These are phyloP conservation scores for Echinometra lucunter DNA, from an alignment of 53 echinoderm and acorn worm genomes.

Conservation along the genomic window DNA sequence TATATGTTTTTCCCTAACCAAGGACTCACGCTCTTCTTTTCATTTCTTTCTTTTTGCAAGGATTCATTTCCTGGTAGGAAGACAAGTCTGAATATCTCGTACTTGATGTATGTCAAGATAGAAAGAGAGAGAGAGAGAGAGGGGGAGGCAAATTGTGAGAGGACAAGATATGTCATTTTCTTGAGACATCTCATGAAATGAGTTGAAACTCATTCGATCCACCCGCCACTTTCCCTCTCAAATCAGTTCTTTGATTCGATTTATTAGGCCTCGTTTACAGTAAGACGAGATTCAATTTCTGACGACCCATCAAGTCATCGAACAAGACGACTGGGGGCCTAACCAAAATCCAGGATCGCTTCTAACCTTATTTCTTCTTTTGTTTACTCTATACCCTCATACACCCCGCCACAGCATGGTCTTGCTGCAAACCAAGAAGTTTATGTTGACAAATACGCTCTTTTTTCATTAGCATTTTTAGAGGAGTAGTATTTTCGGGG, in stretches of 20 bases:
- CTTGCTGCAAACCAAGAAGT: neutral
- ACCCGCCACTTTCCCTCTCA: slow-evolving; percentile 24
- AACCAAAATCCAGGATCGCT: neutral
- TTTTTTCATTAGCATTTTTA: neutral
- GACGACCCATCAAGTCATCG: neutral
- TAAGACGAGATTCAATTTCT: slow-evolving; percentile 47
- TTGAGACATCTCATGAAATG: neutral
- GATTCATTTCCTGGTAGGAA: neutral
- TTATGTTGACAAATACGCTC: neutral
- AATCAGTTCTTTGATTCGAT: slow-evolving; percentile 44
- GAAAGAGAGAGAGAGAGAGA: too few relatives aligned
- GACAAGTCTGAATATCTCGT: neutral
- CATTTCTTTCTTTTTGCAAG: neutral
- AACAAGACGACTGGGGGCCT: neutral
- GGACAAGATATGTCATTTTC: neutral
- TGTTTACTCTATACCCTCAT: neutral
- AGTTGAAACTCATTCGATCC: slow-evolving; percentile 12
- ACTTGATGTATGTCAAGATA: neutral
- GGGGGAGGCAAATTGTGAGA: neutral
- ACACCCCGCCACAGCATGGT: neutral
- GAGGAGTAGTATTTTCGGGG: neutral
- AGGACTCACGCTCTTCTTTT: neutral
- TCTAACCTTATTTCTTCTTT: neutral
- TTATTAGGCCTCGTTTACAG: slow-evolving; percentile 38
- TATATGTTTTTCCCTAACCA: neutral